Evolutionary conservation across 1,140 invertebrate species (phyloP).

Genomic region (Drosophila parabipectinata): DNA sequence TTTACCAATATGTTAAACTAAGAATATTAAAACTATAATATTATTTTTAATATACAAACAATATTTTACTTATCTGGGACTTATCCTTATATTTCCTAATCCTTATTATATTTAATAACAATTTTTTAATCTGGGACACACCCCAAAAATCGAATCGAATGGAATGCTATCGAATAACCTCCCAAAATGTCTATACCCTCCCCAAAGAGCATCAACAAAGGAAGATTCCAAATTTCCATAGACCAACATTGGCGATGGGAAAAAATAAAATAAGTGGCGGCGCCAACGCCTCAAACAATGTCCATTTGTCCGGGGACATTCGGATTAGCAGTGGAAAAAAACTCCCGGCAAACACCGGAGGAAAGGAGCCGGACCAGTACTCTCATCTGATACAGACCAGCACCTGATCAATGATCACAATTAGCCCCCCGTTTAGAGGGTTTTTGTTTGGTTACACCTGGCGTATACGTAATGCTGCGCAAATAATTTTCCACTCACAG

Average conservation of each 20-base stretch:
- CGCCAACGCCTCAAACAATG: conserved; percentile 53
- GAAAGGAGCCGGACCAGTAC: conserved; percentile 26
- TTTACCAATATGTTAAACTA: too few species aligned
- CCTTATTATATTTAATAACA: too few species aligned
- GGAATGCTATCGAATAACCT: too few species aligned
- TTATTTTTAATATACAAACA: too few species aligned
- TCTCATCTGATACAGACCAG: conserved; percentile 10
- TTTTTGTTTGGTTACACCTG: conserved; percentile 58
- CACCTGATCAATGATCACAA: conserved; percentile 16
- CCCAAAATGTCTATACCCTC: neutral
- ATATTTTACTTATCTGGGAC: too few species aligned
- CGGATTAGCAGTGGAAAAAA: conserved; percentile 49
- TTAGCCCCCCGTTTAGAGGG: conserved; percentile 42
- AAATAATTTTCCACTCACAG: conserved; percentile 24
- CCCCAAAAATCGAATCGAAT: too few species aligned
- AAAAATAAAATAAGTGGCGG: conserved; percentile 37
- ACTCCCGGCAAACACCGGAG: neutral
- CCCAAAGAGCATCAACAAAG: conserved; percentile 2
- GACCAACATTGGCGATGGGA: conserved; percentile 32
- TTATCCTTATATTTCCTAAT: too few species aligned
- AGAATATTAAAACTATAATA: too few species aligned
- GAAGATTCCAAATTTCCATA: conserved; percentile 25
- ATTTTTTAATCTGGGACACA: too few species aligned
- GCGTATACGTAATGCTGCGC: conserved; percentile 66
- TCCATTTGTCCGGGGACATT: conserved; percentile 30